A percentile compares a stretch with the other conserved stretches of the same genome.
phyloP scores from a whole-genome alignment of 1,140 invertebrate genomes.

The Hyles euphorbiae region DNA sequence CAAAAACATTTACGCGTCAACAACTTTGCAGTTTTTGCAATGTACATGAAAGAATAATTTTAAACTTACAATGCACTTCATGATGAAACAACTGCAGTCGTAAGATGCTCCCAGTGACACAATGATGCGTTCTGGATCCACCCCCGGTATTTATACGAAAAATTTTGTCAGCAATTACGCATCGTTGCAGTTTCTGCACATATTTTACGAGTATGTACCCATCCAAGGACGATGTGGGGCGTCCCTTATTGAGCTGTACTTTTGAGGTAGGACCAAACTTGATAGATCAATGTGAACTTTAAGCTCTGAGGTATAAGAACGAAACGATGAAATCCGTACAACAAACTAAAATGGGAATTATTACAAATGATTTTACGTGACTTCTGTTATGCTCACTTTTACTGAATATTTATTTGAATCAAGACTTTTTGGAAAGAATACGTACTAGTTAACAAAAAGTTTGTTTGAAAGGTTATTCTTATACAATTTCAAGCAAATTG shows the following conservation, averaged over 20 bases:
- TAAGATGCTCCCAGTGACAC: conserved; percentile 33
- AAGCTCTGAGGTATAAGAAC: not conserved
- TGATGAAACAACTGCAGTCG: conserved; percentile 35
- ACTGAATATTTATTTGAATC: not conserved
- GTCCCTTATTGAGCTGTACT: conserved; percentile 33
- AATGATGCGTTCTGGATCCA: conserved; percentile 55
- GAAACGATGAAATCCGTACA: not conserved
- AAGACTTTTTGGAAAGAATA: too few species aligned
- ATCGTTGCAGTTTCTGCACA: conserved; percentile 43
- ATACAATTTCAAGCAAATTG: too few species aligned
- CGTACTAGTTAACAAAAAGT: too few species aligned
- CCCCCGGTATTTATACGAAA: conserved; percentile 66
- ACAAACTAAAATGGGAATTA: not conserved
- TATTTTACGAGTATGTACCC: conserved; percentile 54
- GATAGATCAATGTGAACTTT: not conserved
- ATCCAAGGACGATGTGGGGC: conserved; percentile 39
- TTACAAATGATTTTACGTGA: conserved; percentile 2
- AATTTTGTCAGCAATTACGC: conserved; percentile 58
- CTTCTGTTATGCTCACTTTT: not conserved
- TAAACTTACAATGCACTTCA: conserved; percentile 56
- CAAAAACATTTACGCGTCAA: too few species aligned
- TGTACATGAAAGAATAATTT: not conserved
- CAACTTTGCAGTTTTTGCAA: too few species aligned
- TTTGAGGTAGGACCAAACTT: too few species aligned
- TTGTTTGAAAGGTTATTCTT: too few species aligned